Evolutionary conservation across 2,888 invertebrate genomes (phyloP).

Genomic region (Lapara coniferarum): DNA sequence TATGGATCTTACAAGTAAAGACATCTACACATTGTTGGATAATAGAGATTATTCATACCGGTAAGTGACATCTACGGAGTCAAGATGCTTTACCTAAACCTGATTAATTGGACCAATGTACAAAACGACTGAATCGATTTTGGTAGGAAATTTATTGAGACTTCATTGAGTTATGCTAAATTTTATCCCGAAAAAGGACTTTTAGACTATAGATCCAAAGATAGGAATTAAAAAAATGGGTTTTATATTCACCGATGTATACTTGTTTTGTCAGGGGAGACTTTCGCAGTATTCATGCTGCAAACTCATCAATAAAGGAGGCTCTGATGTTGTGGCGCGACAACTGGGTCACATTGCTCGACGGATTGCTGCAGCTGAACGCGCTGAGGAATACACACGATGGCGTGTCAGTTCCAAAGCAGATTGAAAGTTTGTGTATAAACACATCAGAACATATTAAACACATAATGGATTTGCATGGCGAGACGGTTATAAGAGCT

Average conservation of each 20-base stretch:
- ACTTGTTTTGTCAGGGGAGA: slow-evolving; percentile 14
- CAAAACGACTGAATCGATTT: too few species aligned
- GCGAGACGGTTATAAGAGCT: slow-evolving; percentile 15
- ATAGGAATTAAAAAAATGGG: too few species aligned
- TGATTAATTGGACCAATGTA: too few species aligned
- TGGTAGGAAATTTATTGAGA: too few species aligned
- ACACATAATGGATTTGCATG: neutral
- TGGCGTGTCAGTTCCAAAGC: slow-evolving; percentile 85
- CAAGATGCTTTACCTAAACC: too few species aligned
- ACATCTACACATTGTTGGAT: slow-evolving; percentile 45
- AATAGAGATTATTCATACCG: slow-evolving; percentile 45
- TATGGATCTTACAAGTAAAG: slow-evolving; percentile 33
- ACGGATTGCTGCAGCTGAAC: slow-evolving; percentile 90
- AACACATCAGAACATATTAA: slow-evolving; percentile 35
- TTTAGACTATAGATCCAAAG: too few species aligned
- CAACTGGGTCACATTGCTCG: slow-evolving; percentile 91
- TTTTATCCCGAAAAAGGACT: too few species aligned
- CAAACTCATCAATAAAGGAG: slow-evolving; percentile 3
- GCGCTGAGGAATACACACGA: slow-evolving; percentile 84
- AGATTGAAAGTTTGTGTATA: slow-evolving; percentile 44
- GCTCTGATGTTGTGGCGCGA: slow-evolving; percentile 39
- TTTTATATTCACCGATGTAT: neutral
- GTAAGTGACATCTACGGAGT: slow-evolving; percentile 38
- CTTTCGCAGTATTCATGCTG: slow-evolving; percentile 24
- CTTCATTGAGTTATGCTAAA: too few species aligned